Evolutionary conservation across 2,797 vertebrate species (phyloP), one percentile per base, ranked within the genome.

Genomic region (Lepidocolaptes lacrymiger): DNA sequence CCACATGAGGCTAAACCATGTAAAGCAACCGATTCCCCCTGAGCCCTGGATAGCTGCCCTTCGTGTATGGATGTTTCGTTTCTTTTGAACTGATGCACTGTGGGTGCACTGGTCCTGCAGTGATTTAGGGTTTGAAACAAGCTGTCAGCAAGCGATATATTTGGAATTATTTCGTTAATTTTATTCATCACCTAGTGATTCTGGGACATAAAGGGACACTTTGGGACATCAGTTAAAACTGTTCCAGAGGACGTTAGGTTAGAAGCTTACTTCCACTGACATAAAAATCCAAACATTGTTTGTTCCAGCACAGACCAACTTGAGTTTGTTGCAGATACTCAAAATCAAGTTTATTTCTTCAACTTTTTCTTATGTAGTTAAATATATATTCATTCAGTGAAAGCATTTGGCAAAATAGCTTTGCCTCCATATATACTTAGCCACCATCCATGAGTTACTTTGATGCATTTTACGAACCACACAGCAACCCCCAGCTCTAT

Each of bases 211-310:
- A 63, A 67, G 67, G 30, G 11, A 46, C 75, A 72, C 46, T 89
- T 49, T 77, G 68, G 69, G 79, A 93, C 64, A 88, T 37, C 80
- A 94, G 66, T 93, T 92, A 87, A 93, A 92, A 93, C 18, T 88
- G 75, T 86, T 94, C 21, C 51, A 85, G 86, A 85, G 75, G 85
- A 91, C 19, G 0, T 74, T 54, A 68, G 6, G 6, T 27, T 78
- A 43, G 61, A 89, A 72, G 37, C 56, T 92, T 93, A 36, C 67
- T 79, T 90, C 52, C 44, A 59, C 37, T 77, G 52, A 41, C 62
- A 43, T 61, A 67, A 93, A 95, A 89, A 81, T 75, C 52, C 90
- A 88, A 90, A 8, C 8, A 14, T 9, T 75, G 2, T 51, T 85
- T 83, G 28, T 23, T 86, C 15, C 10, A 75, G 8, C 14, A 49